phyloP scores from a whole-genome alignment of 2,888 invertebrate genomes.

The Clostera curtula region DNA sequence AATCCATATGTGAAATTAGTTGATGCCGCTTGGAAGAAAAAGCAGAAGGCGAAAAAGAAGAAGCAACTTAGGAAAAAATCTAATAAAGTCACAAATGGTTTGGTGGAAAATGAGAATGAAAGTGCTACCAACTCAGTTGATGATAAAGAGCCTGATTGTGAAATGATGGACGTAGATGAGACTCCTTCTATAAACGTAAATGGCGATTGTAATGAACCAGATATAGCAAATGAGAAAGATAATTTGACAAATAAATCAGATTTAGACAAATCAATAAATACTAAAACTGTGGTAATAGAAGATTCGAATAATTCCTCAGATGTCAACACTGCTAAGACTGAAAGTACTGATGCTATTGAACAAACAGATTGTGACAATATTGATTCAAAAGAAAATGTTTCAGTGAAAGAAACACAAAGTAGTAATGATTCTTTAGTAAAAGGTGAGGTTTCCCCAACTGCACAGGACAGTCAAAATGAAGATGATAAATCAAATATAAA shows the following conservation, averaged over 20 bases:
- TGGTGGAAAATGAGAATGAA: constrained; percentile 17
- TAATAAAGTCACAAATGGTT: constrained; percentile 14
- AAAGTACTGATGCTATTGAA: constrained; percentile 2
- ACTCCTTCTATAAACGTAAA: constrained; percentile 11
- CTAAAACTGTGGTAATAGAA: constrained; percentile 24
- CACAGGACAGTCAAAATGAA: constrained; percentile 1
- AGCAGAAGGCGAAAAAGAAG: constrained; percentile 45
- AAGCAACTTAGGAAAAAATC: constrained; percentile 31
- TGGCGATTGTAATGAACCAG: constrained; percentile 7
- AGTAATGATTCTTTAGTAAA: too few species aligned
- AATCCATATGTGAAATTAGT: constrained; percentile 64
- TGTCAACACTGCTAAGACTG: constrained; percentile 5
- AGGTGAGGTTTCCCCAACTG: background rate
- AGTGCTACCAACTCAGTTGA: constrained; percentile 6
- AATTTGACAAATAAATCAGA: constrained; percentile 6
- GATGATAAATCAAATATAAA: constrained; percentile 7
- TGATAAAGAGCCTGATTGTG: constrained; percentile 20
- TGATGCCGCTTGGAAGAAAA: constrained; percentile 57
- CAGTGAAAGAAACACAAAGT: background rate
- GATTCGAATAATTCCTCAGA: constrained; percentile 24
- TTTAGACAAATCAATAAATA: constrained; percentile 7
- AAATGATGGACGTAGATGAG: constrained; percentile 42
- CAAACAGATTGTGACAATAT: constrained; percentile 3
- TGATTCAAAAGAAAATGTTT: background rate
- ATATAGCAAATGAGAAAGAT: constrained; percentile 11